phyloP scores from a whole-genome alignment of 2,888 invertebrate species.

The Phortica okadai region DNA sequence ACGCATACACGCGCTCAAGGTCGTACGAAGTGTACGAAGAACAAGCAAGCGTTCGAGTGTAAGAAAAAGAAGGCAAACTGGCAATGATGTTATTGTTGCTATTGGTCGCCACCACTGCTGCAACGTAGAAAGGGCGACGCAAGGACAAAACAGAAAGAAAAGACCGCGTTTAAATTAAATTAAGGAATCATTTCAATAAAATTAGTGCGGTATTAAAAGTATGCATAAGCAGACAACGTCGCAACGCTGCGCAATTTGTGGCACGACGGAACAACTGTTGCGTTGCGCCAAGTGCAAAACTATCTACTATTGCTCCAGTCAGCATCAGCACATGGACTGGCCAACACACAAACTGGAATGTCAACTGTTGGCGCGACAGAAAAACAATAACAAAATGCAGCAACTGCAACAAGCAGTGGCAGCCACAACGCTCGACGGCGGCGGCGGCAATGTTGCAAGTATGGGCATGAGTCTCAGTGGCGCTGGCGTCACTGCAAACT shows the following conservation, averaged over 20 bases:
- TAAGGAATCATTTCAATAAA: background rate
- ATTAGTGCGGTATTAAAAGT: background rate
- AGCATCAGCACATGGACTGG: conserved; percentile 89
- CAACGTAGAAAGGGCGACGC: conserved; percentile 54
- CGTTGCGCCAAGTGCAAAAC: conserved; percentile 86
- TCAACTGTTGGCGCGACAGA: conserved; percentile 75
- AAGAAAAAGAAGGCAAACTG: conserved; percentile 13
- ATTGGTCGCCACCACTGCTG: conserved; percentile 35
- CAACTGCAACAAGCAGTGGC: conserved; percentile 64
- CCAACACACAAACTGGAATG: conserved; percentile 84
- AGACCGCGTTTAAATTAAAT: background rate
- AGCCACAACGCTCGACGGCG: conserved; percentile 56
- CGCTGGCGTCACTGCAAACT: conserved; percentile 49
- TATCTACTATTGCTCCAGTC: conserved; percentile 86
- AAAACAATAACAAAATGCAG: conserved; percentile 60
- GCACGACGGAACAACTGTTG: conserved; percentile 77
- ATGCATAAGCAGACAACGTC: conserved; percentile 25
- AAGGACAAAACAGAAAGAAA: conserved; percentile 57
- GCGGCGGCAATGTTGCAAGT: conserved; percentile 7
- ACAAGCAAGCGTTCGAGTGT: background rate
- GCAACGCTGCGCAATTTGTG: conserved; percentile 69
- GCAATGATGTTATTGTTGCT: conserved; percentile 8
- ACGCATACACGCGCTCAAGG: conserved; percentile 10
- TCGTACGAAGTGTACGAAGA: conserved; percentile 1
- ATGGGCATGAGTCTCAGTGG: conserved; percentile 38